Percentiles rank a stretch among this genome's conserved stretches.
Evolutionary conservation across 2,113 vertebrate species (phyloP).

Genomic region (Pheucticus melanocephalus): DNA sequence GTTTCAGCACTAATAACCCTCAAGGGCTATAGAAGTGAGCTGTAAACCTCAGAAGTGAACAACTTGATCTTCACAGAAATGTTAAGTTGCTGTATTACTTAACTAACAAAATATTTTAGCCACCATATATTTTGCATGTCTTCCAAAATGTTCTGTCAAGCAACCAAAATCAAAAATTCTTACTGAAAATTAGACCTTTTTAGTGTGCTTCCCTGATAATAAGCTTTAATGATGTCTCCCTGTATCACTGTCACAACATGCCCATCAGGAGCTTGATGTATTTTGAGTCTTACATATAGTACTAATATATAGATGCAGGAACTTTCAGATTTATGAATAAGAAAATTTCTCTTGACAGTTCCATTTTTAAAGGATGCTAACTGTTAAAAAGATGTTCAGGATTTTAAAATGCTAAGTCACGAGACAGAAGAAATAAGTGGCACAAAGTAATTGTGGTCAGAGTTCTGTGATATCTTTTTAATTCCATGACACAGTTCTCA

Average conservation of each 20-base stretch:
- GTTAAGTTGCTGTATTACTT: background rate
- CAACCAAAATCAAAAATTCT: conserved; percentile 5
- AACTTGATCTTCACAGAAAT: background rate
- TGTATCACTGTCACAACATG: conserved; percentile 1
- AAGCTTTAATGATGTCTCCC: background rate
- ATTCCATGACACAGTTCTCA: background rate
- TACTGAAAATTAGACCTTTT: conserved; percentile 11
- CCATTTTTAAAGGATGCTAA: conserved; percentile 12
- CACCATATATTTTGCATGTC: background rate
- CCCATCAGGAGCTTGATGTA: background rate
- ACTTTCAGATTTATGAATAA: conserved; percentile 17
- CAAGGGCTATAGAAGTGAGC: background rate
- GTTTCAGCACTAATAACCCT: background rate
- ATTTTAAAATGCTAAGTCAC: conserved; percentile 19
- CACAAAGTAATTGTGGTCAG: background rate
- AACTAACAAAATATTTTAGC: background rate
- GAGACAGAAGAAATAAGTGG: background rate
- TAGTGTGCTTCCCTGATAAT: background rate
- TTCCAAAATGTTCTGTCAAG: background rate
- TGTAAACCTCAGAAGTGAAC: background rate
- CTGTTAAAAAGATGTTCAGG: background rate
- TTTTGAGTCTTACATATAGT: background rate
- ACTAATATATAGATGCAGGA: background rate
- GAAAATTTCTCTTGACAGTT: conserved; percentile 24
- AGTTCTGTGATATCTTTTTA: background rate